Evolutionary conservation across 2,113 vertebrate genomes (phyloP).

Genomic region (Nothocercus nigrocapillus): DNA sequence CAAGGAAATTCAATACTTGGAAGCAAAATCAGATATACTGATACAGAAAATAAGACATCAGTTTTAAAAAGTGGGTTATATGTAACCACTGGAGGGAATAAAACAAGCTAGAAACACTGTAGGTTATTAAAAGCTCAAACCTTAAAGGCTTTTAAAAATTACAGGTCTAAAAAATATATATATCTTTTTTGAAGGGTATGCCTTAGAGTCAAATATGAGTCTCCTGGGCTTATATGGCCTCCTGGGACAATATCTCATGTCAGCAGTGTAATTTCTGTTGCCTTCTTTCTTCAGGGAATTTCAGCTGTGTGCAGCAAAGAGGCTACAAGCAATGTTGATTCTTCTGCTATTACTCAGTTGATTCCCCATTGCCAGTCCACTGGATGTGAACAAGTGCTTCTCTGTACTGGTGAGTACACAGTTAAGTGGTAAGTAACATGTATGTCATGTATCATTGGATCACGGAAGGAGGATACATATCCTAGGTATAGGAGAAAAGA

Average conservation of each 20-base stretch:
- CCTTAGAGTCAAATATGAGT: not conserved
- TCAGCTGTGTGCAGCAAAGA: accelerated
- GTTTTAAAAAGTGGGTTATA: not conserved
- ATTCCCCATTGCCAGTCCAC: not conserved
- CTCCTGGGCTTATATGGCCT: accelerated
- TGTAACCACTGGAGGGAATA: not conserved
- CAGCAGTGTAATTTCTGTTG: not conserved
- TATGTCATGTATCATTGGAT: not conserved
- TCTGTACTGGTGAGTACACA: accelerated
- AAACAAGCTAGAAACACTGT: not conserved
- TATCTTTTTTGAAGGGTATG: too few relatives aligned
- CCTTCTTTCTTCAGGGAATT: not conserved
- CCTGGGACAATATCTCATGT: accelerated
- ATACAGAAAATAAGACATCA: not conserved
- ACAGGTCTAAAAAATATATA: too few relatives aligned
- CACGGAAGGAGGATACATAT: not conserved
- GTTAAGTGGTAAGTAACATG: accelerated
- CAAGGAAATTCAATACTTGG: not conserved
- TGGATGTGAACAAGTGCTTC: not conserved
- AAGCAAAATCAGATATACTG: not conserved
- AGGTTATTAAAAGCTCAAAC: not conserved
- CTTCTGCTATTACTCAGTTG: not conserved
- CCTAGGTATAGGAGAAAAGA: not conserved
- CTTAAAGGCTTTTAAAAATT: not conserved
- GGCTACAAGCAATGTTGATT: not conserved